phyloP scores from a whole-genome alignment of 2,113 vertebrate species.

The Noturus placidus region DNA sequence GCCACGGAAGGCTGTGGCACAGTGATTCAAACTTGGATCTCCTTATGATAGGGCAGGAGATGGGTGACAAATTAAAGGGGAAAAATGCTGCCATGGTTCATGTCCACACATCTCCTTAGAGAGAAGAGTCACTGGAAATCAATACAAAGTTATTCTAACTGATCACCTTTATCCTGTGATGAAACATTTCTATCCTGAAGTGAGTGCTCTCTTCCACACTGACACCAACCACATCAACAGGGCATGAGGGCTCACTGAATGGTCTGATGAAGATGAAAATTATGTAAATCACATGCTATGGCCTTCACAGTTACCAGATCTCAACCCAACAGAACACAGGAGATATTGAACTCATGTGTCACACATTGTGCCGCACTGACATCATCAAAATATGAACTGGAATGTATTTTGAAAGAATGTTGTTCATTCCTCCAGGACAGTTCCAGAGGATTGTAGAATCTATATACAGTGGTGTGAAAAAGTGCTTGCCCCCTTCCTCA shows the following conservation, averaged over 20 bases:
- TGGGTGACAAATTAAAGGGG: background rate
- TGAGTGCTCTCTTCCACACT: background rate
- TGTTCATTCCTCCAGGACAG: background rate
- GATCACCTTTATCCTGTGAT: background rate
- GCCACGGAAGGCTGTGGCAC: background rate
- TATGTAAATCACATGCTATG: background rate
- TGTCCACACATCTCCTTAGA: background rate
- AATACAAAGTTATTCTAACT: background rate
- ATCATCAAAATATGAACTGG: background rate
- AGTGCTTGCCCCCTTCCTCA: too few species aligned
- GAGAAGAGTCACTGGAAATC: background rate
- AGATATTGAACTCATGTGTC: background rate
- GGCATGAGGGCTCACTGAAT: background rate
- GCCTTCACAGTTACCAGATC: background rate
- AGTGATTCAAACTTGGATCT: background rate
- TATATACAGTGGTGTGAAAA: too few species aligned
- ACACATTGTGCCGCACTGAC: background rate
- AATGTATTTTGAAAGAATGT: background rate
- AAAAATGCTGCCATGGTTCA: background rate
- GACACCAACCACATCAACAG: background rate
- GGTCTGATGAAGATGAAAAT: background rate
- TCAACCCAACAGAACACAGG: background rate
- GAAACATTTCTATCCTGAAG: background rate
- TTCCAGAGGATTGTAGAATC: background rate
- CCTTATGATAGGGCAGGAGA: background rate